Percentiles rank a stretch among this genome's conserved stretches.
Evolutionary conservation across 2,888 invertebrate genomes (phyloP).

Genomic region (Pollenia labialis): DNA sequence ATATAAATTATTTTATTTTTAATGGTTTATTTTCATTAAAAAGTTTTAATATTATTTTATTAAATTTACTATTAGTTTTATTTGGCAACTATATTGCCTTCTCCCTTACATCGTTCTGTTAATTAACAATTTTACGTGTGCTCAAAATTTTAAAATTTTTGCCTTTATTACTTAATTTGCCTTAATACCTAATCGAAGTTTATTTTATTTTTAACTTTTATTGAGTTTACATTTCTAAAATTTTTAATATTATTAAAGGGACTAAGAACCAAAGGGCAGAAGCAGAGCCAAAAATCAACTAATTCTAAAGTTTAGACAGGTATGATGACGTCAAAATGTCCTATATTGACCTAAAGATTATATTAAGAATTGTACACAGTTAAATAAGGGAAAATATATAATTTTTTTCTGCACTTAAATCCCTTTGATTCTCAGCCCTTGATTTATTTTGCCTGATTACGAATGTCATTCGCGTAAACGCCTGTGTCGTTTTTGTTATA

Average conservation of each 20-base stretch:
- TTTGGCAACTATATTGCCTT: constrained; percentile 52
- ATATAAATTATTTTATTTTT: constrained; percentile 30
- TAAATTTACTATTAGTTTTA: constrained; percentile 37
- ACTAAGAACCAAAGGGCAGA: too few species aligned
- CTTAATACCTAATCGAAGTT: constrained; percentile 27
- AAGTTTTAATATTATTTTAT: constrained; percentile 29
- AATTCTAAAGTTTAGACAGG: too few species aligned
- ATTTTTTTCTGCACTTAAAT: too few species aligned
- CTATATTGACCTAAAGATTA: too few species aligned
- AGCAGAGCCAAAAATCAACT: too few species aligned
- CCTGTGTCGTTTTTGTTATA: too few species aligned
- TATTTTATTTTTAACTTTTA: constrained; percentile 27
- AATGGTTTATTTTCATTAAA: constrained; percentile 31
- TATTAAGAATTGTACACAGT: too few species aligned
- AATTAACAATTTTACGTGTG: constrained; percentile 54
- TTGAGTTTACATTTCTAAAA: constrained; percentile 45
- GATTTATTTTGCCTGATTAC: too few species aligned
- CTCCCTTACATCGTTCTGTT: constrained; percentile 5
- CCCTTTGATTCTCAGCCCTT: too few species aligned
- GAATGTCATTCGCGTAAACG: too few species aligned
- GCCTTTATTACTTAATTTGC: constrained; percentile 39
- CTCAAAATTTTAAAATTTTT: constrained; percentile 55
- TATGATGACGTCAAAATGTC: too few species aligned
- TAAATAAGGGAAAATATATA: too few species aligned
- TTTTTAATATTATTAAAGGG: neutral